These are phyloP conservation scores for Arrhopalites spinosus DNA, from an alignment of 2,888 invertebrate genomes.

Conservation along the genomic window DNA sequence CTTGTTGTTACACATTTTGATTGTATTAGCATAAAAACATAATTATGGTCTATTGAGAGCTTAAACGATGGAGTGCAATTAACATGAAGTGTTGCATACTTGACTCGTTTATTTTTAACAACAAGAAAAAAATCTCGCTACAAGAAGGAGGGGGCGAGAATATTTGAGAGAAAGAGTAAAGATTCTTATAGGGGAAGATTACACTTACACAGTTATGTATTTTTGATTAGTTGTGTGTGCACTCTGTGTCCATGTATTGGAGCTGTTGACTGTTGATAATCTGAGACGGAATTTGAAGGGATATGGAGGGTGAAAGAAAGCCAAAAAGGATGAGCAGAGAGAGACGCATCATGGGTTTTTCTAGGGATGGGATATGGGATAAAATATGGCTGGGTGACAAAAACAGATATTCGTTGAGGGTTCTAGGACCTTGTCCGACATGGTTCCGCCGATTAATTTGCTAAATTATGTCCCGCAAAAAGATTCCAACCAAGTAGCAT, in stretches of 20 bases:
- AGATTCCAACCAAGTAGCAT: slow-evolving; percentile 30
- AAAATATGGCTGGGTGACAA: slow-evolving; percentile 56
- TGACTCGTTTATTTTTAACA: too few species aligned
- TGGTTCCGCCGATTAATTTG: slow-evolving; percentile 56
- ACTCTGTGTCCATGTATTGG: background rate
- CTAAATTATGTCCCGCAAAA: slow-evolving; percentile 55
- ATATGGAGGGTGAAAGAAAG: slow-evolving; percentile 3
- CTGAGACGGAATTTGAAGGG: slow-evolving; percentile 9
- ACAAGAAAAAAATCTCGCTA: background rate
- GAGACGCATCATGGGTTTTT: slow-evolving; percentile 1
- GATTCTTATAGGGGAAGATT: background rate
- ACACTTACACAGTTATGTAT: background rate
- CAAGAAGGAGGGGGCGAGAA: background rate
- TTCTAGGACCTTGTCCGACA: slow-evolving; percentile 48
- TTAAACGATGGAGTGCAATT: too few species aligned
- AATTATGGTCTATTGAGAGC: too few species aligned
- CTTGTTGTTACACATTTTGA: background rate
- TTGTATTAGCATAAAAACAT: too few species aligned
- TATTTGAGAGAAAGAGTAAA: background rate
- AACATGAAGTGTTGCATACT: too few species aligned
- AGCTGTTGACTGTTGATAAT: slow-evolving; percentile 20
- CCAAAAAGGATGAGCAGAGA: background rate
- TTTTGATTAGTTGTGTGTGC: slow-evolving; percentile 6
- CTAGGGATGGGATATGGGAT: slow-evolving; percentile 30
- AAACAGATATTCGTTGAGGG: slow-evolving; percentile 53